Conservation (phyloP, 37 sponge, comb jelly and placozoan species). For the Chondrosia reniformis region DNA sequence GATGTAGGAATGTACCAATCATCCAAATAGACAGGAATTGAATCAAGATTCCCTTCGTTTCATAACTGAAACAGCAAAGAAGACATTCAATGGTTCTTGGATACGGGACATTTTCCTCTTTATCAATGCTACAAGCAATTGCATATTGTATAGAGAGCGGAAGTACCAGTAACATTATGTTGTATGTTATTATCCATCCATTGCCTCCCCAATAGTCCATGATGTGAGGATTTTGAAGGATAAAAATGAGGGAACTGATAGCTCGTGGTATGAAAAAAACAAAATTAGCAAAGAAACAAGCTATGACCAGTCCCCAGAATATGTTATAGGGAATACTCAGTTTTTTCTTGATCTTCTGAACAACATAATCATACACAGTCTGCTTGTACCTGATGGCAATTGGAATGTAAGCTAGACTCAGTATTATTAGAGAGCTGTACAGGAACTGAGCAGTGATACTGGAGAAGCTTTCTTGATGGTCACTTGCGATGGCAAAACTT, state of each 20-base stretch:
- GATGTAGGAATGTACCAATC: not conserved
- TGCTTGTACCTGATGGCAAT: not conserved
- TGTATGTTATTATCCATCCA: not conserved
- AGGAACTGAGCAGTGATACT: not conserved
- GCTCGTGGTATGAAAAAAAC: not conserved
- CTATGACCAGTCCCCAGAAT: not conserved
- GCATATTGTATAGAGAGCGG: not conserved
- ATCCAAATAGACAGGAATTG: not conserved
- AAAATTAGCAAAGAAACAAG: not conserved
- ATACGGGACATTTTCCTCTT: conserved; percentile 4
- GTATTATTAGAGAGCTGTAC: not conserved
- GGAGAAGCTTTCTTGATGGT: no score
- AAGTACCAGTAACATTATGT: not conserved
- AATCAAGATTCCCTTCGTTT: not conserved
- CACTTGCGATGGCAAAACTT: conserved; percentile 4
- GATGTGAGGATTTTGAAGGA: not conserved
- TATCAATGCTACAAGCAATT: not conserved
- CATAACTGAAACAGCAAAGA: not conserved
- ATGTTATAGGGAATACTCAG: conserved; percentile 7
- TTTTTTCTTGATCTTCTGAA: not conserved
- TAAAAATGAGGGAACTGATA: not conserved
- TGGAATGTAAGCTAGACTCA: conserved; percentile 18
- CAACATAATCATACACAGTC: conserved; percentile 1
- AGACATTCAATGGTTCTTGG: not conserved
- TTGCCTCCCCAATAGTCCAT: not conserved